These are phyloP conservation scores for Embiotoca jacksoni DNA, from an alignment of 2,113 vertebrate species.

Conservation along the genomic window DNA sequence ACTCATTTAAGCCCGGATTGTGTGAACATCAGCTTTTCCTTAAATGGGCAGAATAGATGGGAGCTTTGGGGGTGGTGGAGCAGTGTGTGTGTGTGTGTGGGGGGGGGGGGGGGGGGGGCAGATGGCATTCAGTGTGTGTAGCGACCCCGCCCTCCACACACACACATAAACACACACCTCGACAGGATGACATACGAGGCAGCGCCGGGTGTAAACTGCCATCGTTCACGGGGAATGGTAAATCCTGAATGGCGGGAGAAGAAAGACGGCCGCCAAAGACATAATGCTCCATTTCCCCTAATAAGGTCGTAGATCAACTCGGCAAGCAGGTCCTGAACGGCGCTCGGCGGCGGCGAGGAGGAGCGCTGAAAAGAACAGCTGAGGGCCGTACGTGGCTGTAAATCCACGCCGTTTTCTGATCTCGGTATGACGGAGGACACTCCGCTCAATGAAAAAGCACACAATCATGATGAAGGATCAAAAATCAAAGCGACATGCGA, in stretches of 20 bases:
- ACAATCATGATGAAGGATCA: too few relatives aligned
- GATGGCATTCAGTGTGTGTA: background rate
- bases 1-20: slow-evolving; percentile 41
- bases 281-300: slow-evolving; percentile 82
- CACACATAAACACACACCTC: slow-evolving; percentile 13
- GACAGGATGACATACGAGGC: slow-evolving; percentile 82
- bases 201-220: slow-evolving; percentile 78
- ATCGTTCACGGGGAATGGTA: slow-evolving; percentile 82
- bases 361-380: background rate
- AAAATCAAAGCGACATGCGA: too few relatives aligned
- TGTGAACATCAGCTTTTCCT: slow-evolving; percentile 61
- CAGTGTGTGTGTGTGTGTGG: too few relatives aligned
- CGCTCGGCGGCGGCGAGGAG: background rate
- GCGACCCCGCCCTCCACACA: slow-evolving; percentile 16
- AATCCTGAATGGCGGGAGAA: slow-evolving; percentile 81
- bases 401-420: slow-evolving; percentile 12
- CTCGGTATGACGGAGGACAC: too few relatives aligned
- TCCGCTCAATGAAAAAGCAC: too few relatives aligned
- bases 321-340: slow-evolving; percentile 32
- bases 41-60: slow-evolving; percentile 62
- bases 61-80: background rate
- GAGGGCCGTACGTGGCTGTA: background rate
- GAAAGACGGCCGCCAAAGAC: slow-evolving; percentile 79
- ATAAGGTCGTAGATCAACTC: slow-evolving; percentile 76
- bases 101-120: too few relatives aligned